A percentile compares a stretch with the other conserved stretches of the same genome.
Evolutionary conservation across 2,888 invertebrate species (phyloP).

Genomic region (Melinaea marsaeus): DNA sequence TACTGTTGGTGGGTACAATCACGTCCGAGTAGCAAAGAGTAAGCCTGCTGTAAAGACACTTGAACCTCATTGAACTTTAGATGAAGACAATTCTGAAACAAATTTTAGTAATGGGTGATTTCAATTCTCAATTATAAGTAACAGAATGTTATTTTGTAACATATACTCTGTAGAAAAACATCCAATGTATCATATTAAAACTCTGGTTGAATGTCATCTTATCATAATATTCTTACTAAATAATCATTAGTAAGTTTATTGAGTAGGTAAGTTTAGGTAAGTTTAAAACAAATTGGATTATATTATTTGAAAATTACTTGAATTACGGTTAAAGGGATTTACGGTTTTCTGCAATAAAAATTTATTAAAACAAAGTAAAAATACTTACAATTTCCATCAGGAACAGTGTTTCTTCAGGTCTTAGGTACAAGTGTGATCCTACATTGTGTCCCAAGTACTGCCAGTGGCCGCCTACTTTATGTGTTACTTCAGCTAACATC

Average conservation of each 20-base stretch:
- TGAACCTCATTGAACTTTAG: constrained; percentile 76
- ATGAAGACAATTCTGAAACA: constrained; percentile 79
- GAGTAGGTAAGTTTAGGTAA: too few species aligned
- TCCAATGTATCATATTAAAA: too few species aligned
- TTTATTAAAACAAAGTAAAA: background rate
- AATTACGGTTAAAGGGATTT: too few species aligned
- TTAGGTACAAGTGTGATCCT: constrained; percentile 68
- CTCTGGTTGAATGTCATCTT: too few species aligned
- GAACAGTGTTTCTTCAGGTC: constrained; percentile 82
- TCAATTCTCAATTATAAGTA: constrained; percentile 15
- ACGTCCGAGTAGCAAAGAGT: constrained; percentile 67
- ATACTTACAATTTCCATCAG: constrained; percentile 81
- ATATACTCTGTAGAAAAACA: background rate
- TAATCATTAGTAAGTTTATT: too few species aligned
- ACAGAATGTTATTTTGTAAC: background rate
- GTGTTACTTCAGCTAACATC: constrained; percentile 74
- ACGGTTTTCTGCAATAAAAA: too few species aligned
- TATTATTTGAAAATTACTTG: too few species aligned
- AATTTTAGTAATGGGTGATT: constrained; percentile 8
- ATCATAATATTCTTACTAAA: too few species aligned
- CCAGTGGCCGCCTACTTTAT: constrained; percentile 77
- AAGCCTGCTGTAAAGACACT: constrained; percentile 82
- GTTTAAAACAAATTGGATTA: too few species aligned
- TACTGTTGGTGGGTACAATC: constrained; percentile 69
- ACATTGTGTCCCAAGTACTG: constrained; percentile 73